Percentiles rank a stretch among this genome's conserved stretches.
These are phyloP conservation scores for Aphelinus certus DNA, from an alignment of 1,140 invertebrate genomes.

Conservation along the genomic window DNA sequence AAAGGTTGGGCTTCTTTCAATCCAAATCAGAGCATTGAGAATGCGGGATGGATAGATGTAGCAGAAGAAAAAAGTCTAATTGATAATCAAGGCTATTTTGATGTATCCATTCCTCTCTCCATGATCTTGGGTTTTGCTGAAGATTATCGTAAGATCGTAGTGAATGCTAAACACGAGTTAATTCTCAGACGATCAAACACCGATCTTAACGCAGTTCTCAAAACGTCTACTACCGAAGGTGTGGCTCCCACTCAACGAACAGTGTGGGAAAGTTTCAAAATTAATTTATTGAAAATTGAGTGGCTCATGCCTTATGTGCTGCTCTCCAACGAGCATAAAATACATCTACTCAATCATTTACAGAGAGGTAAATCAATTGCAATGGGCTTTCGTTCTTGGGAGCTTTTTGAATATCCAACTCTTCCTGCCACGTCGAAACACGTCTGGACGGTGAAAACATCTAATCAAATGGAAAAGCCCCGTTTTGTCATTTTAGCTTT, in stretches of 20 bases:
- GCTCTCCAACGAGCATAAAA: constrained; percentile 39
- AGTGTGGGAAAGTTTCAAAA: constrained; percentile 25
- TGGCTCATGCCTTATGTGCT: constrained; percentile 42
- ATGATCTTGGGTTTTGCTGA: constrained; percentile 44
- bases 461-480: too few relatives aligned
- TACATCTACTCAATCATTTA: constrained; percentile 42
- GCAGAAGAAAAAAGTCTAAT: not conserved
- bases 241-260: not conserved
- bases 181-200: constrained; percentile 51
- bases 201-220: constrained; percentile 45
- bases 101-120: constrained; percentile 39
- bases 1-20: constrained; percentile 45
- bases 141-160: constrained; percentile 44
- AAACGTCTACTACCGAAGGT: constrained; percentile 12
- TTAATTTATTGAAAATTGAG: constrained; percentile 40
- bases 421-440: too few relatives aligned
- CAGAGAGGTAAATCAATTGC: not conserved
- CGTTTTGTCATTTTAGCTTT: too few relatives aligned
- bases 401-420: too few relatives aligned
- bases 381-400: too few relatives aligned
- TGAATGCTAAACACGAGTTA: constrained; percentile 45
- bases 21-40: constrained; percentile 27
- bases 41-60: constrained; percentile 23
- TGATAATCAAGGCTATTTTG: constrained; percentile 32
- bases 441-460: too few relatives aligned